Conservation (phyloP, 2,113 vertebrate genomes). For the Bucco capensis region DNA sequence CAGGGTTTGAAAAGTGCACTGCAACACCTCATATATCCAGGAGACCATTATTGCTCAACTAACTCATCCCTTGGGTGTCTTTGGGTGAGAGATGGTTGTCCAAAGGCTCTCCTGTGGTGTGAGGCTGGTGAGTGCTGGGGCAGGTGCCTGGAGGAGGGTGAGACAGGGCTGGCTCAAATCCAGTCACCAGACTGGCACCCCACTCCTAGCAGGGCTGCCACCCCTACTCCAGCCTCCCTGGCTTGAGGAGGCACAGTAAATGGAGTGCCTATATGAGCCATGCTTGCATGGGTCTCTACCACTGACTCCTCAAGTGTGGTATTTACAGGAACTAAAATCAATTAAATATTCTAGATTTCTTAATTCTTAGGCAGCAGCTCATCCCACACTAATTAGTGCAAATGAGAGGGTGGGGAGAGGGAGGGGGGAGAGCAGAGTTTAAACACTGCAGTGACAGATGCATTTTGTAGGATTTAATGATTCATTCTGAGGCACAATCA, state of each 20-base stretch:
- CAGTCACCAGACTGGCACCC: not conserved
- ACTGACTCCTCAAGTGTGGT: not conserved
- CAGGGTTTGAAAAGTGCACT: not conserved
- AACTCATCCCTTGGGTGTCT: not conserved
- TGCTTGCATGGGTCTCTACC: not conserved
- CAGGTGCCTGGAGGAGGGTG: accelerated
- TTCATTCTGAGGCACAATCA: conserved; percentile 15
- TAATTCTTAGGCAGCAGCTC: conserved; percentile 14
- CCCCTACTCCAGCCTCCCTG: accelerated
- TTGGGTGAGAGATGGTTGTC: not conserved
- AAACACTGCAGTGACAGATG: conserved; percentile 30
- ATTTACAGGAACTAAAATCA: not conserved
- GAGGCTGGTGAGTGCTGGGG: accelerated
- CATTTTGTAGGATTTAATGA: conserved; percentile 15
- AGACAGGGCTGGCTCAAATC: accelerated
- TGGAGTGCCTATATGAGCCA: accelerated
- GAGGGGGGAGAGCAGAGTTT: not conserved
- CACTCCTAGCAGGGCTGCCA: not conserved
- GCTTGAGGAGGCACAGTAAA: not conserved
- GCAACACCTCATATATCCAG: not conserved
- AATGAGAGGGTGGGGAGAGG: not conserved
- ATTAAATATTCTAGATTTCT: not conserved
- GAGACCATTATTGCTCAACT: not conserved
- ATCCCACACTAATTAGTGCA: conserved; percentile 19
- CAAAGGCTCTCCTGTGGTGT: accelerated